Base-by-base conservation (phyloP, 2,888 invertebrate species). In the Acanthoscelides obtectus region DNA sequence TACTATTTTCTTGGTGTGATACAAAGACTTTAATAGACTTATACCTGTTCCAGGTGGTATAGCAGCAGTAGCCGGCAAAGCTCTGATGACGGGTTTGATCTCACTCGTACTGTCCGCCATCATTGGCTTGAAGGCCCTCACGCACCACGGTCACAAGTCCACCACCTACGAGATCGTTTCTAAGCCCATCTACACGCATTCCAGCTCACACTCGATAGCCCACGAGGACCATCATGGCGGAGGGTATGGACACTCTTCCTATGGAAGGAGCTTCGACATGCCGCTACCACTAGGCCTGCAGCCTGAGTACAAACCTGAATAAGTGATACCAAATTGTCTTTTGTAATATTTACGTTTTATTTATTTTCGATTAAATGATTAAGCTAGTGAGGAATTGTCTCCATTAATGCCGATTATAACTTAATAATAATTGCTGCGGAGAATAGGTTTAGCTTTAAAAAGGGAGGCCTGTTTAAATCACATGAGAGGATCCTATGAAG, bases 91-190 rank as follows among this genome's bases (percentile, higher is more conserved):
- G 0, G 93, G 93, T 0, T 83, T 95, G 71, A 92, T 94, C 89
- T 94, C 95, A 0, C 87, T 95, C 0, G 89, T 94, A 76, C 85
- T 95, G 0, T 93, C 94, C 0, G 92, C 91, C 0, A 90, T 94
- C 74, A 88, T 94, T 71, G 94, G 94, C 0, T 86, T 94, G 72
- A 94, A 94, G 80, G 89, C 92, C 0, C 84, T 94, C 20, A 88
- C 92, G 0, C 84, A 88, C 0, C 88, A 90, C 2, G 92, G 92
- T 0, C 90, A 91, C 74, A 92, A 92, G 80, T 79, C 86, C 78
- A 93, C 94, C 8, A 94, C 94, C 0, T 95, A 95, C 81, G 94
- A 95, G 85, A 93, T 95, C 74, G 92, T 95, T 6, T 91, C 94
- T 66, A 94, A 94, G 78, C 94, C 94, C 0, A 87, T 94, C 0